These are phyloP conservation scores for Steinernema khuongi DNA, from an alignment of 1,140 invertebrate species.

Conservation along the genomic window DNA sequence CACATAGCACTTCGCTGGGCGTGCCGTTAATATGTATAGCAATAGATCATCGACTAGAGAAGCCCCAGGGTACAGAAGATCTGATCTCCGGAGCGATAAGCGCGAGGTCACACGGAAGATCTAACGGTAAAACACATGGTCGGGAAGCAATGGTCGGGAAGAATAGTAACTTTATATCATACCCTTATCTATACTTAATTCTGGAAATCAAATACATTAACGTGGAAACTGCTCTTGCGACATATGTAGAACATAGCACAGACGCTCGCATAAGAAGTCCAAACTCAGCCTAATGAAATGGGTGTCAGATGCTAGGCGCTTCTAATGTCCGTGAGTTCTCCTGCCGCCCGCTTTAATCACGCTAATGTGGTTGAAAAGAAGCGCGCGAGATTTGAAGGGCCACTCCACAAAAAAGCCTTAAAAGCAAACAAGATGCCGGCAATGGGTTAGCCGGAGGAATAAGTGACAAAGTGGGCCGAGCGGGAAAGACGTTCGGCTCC, in stretches of 20 bases:
- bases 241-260: no score
- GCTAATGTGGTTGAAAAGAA: background rate
- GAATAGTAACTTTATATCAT: no score
- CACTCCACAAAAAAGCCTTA: background rate
- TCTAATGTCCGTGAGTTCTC: no score
- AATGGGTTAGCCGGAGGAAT: background rate
- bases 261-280: no score
- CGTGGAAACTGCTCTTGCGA: no score
- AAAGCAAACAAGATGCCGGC: constrained; percentile 3
- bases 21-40: background rate
- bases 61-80: background rate
- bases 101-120: background rate
- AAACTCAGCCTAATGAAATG: no score
- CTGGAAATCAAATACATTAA: no score
- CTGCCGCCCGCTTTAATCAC: no score
- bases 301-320: no score
- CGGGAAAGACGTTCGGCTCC: background rate
- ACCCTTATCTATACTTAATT: no score
- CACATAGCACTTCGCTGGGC: background rate
- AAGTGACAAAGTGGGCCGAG: background rate
- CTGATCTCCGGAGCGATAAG: background rate
- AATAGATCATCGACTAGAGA: background rate
- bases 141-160: no score
- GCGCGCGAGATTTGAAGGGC: background rate
- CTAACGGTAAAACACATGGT: no score